Conservation (phyloP, 2,888 invertebrate species). For the Hipparchia semele region DNA sequence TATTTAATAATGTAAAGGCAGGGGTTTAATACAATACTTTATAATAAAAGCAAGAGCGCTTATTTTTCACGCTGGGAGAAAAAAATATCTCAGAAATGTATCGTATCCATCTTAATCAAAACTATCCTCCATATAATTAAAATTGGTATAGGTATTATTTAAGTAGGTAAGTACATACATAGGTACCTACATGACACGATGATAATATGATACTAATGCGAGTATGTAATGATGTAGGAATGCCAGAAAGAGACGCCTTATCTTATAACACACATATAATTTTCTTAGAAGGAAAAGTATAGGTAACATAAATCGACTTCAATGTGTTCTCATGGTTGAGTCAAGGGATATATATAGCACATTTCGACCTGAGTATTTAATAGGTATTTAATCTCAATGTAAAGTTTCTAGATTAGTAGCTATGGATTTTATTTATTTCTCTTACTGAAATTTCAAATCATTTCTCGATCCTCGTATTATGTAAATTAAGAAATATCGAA, state of each 20-base stretch:
- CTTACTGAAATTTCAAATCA: no score
- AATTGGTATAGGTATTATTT: constrained; percentile 9
- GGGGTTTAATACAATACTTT: no score
- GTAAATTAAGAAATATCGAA: no score
- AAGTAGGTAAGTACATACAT: neutral
- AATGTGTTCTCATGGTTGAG: neutral
- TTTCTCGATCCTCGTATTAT: no score
- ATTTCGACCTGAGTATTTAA: no score
- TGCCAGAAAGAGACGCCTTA: constrained; percentile 8
- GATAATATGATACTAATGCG: constrained; percentile 7
- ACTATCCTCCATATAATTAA: constrained; percentile 8
- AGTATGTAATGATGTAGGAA: constrained; percentile 10
- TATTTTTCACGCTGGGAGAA: neutral
- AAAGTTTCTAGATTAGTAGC: no score
- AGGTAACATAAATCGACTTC: neutral
- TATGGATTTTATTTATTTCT: no score
- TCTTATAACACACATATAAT: neutral
- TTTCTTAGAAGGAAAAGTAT: neutral
- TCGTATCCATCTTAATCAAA: constrained; percentile 1
- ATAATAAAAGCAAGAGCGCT: no score
- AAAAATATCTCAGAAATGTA: neutral
- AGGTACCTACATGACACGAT: constrained; percentile 14
- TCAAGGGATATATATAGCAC: neutral
- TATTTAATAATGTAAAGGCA: no score
- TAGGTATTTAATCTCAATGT: no score